Percentiles rank a stretch among this genome's conserved stretches.
phyloP scores from a whole-genome alignment of 2,888 invertebrate genomes.

The Clepsis dumicolana region DNA sequence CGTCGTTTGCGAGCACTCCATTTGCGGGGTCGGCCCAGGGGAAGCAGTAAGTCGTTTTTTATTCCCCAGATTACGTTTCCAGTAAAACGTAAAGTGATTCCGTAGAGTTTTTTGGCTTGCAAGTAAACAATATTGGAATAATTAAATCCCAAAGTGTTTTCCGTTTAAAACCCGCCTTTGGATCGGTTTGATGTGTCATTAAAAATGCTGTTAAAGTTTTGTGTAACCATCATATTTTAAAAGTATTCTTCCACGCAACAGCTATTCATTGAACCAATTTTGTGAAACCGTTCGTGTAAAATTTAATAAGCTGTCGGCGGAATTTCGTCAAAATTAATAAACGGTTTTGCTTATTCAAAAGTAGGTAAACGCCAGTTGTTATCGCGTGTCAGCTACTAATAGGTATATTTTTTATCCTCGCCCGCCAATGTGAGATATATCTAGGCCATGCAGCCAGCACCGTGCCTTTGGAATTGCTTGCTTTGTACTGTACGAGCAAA shows the following conservation, averaged over 20 bases:
- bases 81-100: slow-evolving; percentile 73
- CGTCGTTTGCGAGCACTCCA: slow-evolving; percentile 61
- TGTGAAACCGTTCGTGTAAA: background rate
- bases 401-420: too few species aligned
- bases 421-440: too few species aligned
- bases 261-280: background rate
- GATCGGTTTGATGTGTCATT: background rate
- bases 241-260: background rate
- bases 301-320: background rate
- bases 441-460: too few species aligned
- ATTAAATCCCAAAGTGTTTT: slow-evolving; percentile 13
- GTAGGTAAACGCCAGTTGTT: too few species aligned
- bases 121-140: slow-evolving; percentile 44
- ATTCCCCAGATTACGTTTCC: slow-evolving; percentile 68
- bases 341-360: too few species aligned
- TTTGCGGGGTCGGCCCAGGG: slow-evolving; percentile 55
- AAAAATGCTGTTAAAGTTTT: background rate
- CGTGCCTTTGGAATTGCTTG: too few species aligned
- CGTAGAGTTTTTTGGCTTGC: slow-evolving; percentile 56
- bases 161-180: background rate
- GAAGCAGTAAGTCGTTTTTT: slow-evolving; percentile 66
- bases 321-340: background rate
- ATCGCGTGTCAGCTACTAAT: too few species aligned
- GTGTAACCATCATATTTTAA: background rate
- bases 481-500: too few species aligned